Percentiles rank a stretch among this genome's conserved stretches.
These are phyloP conservation scores for Euplexia lucipara DNA, from an alignment of 2,888 invertebrate genomes.

Conservation along the genomic window DNA sequence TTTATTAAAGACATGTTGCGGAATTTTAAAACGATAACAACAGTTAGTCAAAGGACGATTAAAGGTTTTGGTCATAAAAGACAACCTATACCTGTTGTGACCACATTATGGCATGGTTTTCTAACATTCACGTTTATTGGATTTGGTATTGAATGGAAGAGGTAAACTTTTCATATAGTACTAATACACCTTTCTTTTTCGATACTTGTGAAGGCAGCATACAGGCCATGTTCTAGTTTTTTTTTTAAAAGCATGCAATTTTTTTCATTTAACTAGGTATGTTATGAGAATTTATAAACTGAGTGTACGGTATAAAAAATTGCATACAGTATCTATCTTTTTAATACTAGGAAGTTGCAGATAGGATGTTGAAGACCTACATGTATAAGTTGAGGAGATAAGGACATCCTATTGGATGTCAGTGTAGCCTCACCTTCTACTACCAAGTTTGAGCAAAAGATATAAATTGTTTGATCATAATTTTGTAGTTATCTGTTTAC, in stretches of 20 bases:
- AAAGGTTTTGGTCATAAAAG: constrained; percentile 88
- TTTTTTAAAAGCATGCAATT: not conserved
- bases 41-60: constrained; percentile 69
- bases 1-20: constrained; percentile 42
- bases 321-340: too few relatives aligned
- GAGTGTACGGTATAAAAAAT: too few relatives aligned
- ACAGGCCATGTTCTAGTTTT: not conserved
- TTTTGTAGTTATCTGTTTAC: not conserved
- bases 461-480: not conserved
- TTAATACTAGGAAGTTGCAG: too few relatives aligned
- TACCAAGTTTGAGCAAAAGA: too few relatives aligned
- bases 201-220: too few relatives aligned
- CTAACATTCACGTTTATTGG: constrained; percentile 84
- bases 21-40: constrained; percentile 36
- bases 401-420: too few relatives aligned
- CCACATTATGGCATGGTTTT: constrained; percentile 85
- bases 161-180: constrained; percentile 70
- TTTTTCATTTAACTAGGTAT: too few relatives aligned
- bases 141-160: constrained; percentile 81
- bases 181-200: too few relatives aligned
- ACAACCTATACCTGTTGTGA: constrained; percentile 76
- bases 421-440: too few relatives aligned
- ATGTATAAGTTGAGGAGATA: too few relatives aligned
- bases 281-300: too few relatives aligned
- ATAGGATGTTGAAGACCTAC: too few relatives aligned